Evolutionary conservation across 2,113 vertebrate species (phyloP).

Genomic region (Regulus satrapa): DNA sequence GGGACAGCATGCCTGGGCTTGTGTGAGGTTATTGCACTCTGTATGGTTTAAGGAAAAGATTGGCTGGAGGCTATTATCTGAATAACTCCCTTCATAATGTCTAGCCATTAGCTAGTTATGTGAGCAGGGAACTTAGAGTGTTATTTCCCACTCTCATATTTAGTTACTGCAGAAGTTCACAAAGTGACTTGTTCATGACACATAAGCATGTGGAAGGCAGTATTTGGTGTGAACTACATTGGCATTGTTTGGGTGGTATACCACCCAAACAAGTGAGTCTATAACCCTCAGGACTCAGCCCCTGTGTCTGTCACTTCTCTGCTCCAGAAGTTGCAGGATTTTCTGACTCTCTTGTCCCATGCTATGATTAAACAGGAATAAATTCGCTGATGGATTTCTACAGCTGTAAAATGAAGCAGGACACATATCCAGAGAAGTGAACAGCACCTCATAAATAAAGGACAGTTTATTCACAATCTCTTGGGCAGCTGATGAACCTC

Average conservation of each 20-base stretch:
- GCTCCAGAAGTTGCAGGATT: not conserved
- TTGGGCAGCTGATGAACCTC: not conserved
- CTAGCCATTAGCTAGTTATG: not conserved
- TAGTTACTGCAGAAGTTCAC: not conserved
- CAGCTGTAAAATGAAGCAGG: constrained; percentile 9
- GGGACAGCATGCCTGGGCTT: not conserved
- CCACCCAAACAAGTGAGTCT: no score
- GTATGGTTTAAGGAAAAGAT: not conserved
- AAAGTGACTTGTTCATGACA: not conserved
- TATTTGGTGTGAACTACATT: not conserved
- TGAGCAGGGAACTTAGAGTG: not conserved
- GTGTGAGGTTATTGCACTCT: not conserved
- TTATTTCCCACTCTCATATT: not conserved
- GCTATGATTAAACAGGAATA: not conserved
- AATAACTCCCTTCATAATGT: not conserved
- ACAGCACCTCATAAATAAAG: not conserved
- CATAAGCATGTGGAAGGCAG: accelerated
- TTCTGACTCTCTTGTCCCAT: not conserved
- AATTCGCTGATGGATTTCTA: not conserved
- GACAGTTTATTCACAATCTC: not conserved
- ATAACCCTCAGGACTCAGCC: not conserved
- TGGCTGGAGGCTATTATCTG: constrained; percentile 24
- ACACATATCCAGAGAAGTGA: not conserved
- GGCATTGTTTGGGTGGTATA: not conserved
- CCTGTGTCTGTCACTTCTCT: not conserved